phyloP scores from a whole-genome alignment of 1,140 invertebrate species.

The Galendromus occidentalis region DNA sequence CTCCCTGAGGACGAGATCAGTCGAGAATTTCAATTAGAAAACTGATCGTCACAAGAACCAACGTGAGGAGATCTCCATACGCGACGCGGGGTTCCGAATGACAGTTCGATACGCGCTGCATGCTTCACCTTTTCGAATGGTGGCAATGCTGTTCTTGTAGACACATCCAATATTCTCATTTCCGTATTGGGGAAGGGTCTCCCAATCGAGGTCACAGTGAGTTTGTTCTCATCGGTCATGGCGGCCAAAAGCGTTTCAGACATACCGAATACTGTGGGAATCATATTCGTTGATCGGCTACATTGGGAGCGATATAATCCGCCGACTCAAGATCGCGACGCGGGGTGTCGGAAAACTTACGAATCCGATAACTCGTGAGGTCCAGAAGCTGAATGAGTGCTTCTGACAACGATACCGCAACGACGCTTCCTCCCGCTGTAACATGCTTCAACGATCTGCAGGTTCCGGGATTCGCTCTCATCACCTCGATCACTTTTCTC shows the following conservation, averaged over 20 bases:
- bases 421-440: not conserved
- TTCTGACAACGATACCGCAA: not conserved
- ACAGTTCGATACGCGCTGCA: no score
- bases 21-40: no score
- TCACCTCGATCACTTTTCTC: not conserved
- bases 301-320: no score
- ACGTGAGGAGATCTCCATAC: no score
- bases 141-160: not conserved
- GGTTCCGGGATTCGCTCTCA: not conserved
- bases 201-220: not conserved
- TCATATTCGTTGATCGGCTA: not conserved
- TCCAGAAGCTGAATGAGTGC: not conserved
- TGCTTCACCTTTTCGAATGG: not conserved
- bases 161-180: not conserved
- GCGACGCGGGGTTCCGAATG: no score
- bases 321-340: no score
- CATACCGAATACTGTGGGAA: not conserved
- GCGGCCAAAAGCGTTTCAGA: not conserved
- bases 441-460: not conserved
- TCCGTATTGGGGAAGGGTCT: not conserved
- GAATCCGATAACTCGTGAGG: not conserved
- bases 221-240: slow-evolving; percentile 1
- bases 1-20: not conserved
- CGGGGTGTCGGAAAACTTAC: no score
- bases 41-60: no score